Evolutionary conservation across 2,888 invertebrate species (phyloP).

Genomic region (Drosophila phalerata): DNA sequence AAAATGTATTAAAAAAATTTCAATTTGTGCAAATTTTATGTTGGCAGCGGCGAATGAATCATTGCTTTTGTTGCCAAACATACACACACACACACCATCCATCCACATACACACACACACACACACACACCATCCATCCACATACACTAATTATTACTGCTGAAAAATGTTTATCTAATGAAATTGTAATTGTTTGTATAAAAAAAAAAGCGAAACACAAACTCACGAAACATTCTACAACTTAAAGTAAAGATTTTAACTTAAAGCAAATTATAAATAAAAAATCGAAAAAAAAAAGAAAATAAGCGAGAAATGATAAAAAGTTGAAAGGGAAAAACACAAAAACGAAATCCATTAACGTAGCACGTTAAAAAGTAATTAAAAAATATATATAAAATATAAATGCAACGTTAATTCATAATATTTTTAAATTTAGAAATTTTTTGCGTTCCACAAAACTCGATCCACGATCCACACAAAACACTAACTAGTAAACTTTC

Average conservation of each 20-base stretch:
- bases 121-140: constrained; percentile 16
- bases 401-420: constrained; percentile 64
- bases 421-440: constrained; percentile 57
- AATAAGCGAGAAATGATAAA: constrained; percentile 14
- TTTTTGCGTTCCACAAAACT: constrained; percentile 59
- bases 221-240: constrained; percentile 67
- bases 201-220: constrained; percentile 38
- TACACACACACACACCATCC: constrained; percentile 19
- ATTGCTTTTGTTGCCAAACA: constrained; percentile 13
- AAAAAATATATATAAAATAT: constrained; percentile 44
- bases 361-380: constrained; percentile 57
- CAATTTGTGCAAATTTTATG: constrained; percentile 11
- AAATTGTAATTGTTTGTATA: constrained; percentile 62
- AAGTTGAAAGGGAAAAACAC: constrained; percentile 11
- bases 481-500: constrained; percentile 54
- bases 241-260: constrained; percentile 67
- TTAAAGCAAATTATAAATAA: constrained; percentile 56
- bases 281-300: constrained; percentile 12
- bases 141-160: constrained; percentile 36
- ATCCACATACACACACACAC: constrained; percentile 22
- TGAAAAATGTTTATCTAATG: constrained; percentile 32
- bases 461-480: constrained; percentile 36
- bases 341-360: constrained; percentile 45
- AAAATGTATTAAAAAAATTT: constrained; percentile 25
- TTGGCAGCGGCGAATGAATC: constrained; percentile 5